These are phyloP conservation scores for Dicranocentrus wangi DNA, from an alignment of 2,888 invertebrate species.

Conservation along the genomic window DNA sequence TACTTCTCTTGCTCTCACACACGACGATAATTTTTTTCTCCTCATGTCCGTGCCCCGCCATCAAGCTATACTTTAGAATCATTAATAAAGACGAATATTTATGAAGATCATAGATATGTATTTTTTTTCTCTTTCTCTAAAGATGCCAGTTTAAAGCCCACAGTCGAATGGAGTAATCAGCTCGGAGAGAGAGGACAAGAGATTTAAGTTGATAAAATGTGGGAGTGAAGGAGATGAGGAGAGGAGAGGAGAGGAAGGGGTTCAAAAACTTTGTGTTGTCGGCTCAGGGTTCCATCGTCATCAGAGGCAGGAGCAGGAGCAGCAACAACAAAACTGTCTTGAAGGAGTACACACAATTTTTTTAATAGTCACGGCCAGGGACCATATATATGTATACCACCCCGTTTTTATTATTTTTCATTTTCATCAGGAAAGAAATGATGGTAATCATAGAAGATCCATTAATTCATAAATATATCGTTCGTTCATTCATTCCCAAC, in stretches of 20 bases:
- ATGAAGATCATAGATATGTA: no score
- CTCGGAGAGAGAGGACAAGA: not conserved
- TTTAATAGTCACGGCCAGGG: not conserved
- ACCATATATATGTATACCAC: not conserved
- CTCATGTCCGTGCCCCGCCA: conserved; percentile 66
- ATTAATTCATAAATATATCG: no score
- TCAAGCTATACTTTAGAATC: conserved; percentile 68
- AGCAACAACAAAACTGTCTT: no score
- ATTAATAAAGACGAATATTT: conserved; percentile 65
- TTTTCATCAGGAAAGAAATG: conserved; percentile 47
- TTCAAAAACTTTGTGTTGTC: not conserved
- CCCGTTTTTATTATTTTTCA: conserved; percentile 46
- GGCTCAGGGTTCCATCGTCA: not conserved
- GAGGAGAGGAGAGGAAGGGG: not conserved
- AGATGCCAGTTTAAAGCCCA: conserved; percentile 13
- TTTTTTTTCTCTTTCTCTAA: no score
- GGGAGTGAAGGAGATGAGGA: not conserved
- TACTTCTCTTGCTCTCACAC: no score
- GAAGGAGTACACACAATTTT: not conserved
- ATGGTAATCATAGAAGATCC: not conserved
- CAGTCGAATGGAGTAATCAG: conserved; percentile 30
- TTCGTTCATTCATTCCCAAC: no score
- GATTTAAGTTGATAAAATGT: not conserved
- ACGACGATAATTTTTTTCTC: not conserved
- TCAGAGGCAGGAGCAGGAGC: not conserved